phyloP scores from a whole-genome alignment of 2,113 vertebrate species.

The Crotalus helleri region DNA sequence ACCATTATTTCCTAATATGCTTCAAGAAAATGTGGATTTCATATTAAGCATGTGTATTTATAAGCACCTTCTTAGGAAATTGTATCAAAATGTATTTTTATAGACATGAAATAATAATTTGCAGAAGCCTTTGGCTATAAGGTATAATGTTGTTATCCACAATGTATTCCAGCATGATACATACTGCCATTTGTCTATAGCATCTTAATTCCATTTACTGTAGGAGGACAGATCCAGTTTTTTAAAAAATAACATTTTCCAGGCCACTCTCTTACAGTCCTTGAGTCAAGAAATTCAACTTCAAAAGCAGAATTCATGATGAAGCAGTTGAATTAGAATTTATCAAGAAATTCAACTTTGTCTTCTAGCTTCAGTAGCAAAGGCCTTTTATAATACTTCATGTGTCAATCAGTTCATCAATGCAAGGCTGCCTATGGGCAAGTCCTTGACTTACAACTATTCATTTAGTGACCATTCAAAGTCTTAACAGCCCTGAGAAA shows the following conservation, averaged over 20 bases:
- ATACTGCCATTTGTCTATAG: neutral
- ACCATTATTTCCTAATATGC: neutral
- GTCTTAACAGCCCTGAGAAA: neutral
- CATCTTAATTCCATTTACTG: neutral
- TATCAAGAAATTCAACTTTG: neutral
- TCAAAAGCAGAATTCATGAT: neutral
- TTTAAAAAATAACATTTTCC: neutral
- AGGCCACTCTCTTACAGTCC: neutral
- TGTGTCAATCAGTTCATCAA: neutral
- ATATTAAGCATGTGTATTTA: neutral
- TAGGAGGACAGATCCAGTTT: neutral
- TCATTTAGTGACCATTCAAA: neutral
- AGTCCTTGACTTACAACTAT: neutral
- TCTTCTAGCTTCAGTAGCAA: neutral
- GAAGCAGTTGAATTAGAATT: neutral
- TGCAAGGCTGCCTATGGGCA: neutral
- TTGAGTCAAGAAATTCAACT: neutral
- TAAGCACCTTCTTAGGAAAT: neutral
- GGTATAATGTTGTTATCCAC: neutral
- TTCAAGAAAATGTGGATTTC: neutral
- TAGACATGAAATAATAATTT: neutral
- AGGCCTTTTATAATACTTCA: neutral
- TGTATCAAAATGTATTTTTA: neutral
- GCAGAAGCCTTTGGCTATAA: neutral
- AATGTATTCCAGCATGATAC: neutral